Percentiles rank a stretch among this genome's conserved stretches.
Evolutionary conservation across 1,140 invertebrate species (phyloP).

Genomic region (Sipha flava): DNA sequence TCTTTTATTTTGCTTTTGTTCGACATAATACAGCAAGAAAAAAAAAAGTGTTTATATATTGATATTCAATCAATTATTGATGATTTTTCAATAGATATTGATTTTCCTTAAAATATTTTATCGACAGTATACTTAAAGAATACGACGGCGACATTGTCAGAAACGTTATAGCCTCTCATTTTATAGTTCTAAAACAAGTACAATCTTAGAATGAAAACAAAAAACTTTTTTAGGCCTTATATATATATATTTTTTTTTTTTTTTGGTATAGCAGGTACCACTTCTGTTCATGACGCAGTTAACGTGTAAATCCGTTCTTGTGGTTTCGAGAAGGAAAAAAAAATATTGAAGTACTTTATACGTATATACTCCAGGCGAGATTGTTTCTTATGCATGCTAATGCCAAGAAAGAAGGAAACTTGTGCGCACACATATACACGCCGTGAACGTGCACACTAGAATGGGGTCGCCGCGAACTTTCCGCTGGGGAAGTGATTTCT

Average conservation of each 20-base stretch:
- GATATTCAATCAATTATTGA: too few relatives aligned
- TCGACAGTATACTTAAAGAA: too few relatives aligned
- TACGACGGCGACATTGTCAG: too few relatives aligned
- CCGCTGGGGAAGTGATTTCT: not conserved
- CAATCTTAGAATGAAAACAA: not conserved
- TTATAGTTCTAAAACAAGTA: not conserved
- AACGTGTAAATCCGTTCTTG: not conserved
- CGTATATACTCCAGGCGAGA: not conserved
- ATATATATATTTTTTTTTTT: too few relatives aligned
- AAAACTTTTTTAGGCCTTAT: not conserved
- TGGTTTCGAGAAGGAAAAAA: not conserved
- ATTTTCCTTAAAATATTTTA: too few relatives aligned
- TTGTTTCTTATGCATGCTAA: not conserved
- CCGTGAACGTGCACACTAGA: not conserved
- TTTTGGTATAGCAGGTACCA: too few relatives aligned
- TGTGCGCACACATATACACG: not conserved
- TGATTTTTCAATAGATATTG: too few relatives aligned
- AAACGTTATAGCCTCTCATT: not conserved
- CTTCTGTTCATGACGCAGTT: slow-evolving; percentile 9
- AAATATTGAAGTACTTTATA: not conserved
- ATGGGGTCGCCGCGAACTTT: not conserved
- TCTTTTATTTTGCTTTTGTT: too few relatives aligned
- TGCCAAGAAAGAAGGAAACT: not conserved
- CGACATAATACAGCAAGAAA: too few relatives aligned
- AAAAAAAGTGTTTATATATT: too few relatives aligned